phyloP scores from a whole-genome alignment of 2,797 vertebrate genomes.

The Sphenodon punctatus region DNA sequence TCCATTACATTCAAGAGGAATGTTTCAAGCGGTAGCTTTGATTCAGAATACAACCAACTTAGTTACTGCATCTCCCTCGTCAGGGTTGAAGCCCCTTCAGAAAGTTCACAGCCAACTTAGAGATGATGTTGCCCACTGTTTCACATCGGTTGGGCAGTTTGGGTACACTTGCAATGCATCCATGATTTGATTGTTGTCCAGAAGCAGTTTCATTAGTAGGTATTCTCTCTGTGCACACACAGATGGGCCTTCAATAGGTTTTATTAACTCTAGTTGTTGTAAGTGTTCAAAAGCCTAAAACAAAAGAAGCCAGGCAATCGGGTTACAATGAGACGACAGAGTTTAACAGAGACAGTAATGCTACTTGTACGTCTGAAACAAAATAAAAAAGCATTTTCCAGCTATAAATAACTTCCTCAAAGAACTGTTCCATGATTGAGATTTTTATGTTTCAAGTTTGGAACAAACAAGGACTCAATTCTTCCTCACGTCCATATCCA shows the following conservation, averaged over 20 bases:
- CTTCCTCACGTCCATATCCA: no score
- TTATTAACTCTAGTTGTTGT: constrained; percentile 86
- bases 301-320: accelerated
- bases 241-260: constrained; percentile 76
- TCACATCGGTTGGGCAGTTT: constrained; percentile 93
- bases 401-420: no score
- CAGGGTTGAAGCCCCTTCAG: accelerated
- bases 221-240: constrained; percentile 87
- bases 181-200: constrained; percentile 92
- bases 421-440: no score
- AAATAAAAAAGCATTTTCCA: no score
- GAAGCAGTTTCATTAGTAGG: constrained; percentile 86
- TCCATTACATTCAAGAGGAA: neutral
- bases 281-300: constrained; percentile 85
- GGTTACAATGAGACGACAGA: no score
- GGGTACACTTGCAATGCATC: constrained; percentile 93
- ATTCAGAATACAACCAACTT: neutral
- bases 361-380: no score
- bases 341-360: no score
- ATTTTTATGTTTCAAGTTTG: no score
- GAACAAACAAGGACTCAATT: no score
- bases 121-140: constrained; percentile 90
- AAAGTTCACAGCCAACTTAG: constrained; percentile 71
- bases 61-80: neutral
- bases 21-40: neutral